Evolutionary conservation across 2,113 vertebrate genomes (phyloP).

Genomic region (Menura novaehollandiae): DNA sequence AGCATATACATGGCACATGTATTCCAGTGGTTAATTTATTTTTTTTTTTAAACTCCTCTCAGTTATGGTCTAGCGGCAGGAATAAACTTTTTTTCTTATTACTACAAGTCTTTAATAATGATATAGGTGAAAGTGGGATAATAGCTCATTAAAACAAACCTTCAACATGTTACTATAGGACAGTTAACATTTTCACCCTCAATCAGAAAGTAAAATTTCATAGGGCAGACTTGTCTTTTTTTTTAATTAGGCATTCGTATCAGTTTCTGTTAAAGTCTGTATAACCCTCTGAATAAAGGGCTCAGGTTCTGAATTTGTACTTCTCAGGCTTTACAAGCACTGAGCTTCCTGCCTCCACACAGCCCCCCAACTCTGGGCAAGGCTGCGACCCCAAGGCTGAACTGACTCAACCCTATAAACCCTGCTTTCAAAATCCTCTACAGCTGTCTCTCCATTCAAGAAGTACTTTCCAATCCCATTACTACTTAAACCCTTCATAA

Average conservation of each 20-base stretch:
- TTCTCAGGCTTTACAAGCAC: background rate
- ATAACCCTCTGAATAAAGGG: background rate
- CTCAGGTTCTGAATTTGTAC: background rate
- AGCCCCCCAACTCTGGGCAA: background rate
- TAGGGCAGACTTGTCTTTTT: too few species aligned
- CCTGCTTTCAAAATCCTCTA: constrained; percentile 17
- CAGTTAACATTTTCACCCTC: background rate
- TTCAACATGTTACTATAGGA: rapidly evolving
- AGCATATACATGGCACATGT: rapidly evolving
- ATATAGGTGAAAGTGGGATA: background rate
- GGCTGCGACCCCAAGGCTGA: background rate
- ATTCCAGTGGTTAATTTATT: background rate
- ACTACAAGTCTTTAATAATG: background rate
- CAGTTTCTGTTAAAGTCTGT: background rate
- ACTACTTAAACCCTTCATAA: constrained; percentile 67
- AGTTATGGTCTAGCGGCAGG: background rate
- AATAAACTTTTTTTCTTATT: background rate
- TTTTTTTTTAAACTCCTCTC: background rate
- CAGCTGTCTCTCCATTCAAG: constrained; percentile 45
- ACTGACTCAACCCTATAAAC: constrained; percentile 15
- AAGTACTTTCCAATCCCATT: constrained; percentile 66
- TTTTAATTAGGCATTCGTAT: background rate
- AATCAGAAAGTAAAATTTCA: background rate
- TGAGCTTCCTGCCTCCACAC: background rate
- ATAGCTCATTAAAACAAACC: background rate